Evolutionary conservation across 2,888 invertebrate genomes (phyloP), one percentile per base, ranked within the genome.

Genomic region (Hydrotaea cyrtoneurina): DNA sequence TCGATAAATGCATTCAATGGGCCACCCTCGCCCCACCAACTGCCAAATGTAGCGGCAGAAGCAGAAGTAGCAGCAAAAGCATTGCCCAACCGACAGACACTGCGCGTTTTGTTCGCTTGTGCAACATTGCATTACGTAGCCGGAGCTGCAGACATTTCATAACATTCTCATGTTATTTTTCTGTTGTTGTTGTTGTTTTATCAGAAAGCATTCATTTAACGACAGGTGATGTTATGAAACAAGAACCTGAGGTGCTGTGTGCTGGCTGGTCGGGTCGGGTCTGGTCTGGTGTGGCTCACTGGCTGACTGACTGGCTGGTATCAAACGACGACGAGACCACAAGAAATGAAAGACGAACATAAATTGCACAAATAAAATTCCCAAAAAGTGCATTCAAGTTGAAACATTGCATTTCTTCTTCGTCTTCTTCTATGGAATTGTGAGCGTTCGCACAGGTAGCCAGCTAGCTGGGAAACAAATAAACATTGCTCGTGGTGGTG

Each of bases 161-260:
- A 78, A 79, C 53, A 73, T 79, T 46, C 57, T 76, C n/a, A 69
- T 39, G 43, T 43, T 46, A 69, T 69, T 31, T 31, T 31, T 31
- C n/a, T n/a, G n/a, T n/a, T n/a, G n/a, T n/a, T n/a, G n/a, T n/a
- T n/a, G n/a, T n/a, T n/a, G n/a, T n/a, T 69, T 59, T 69, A 79
- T 77, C 76, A 73, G 62, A 81, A 80, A 80, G 62, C 74, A 82
- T 78, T 74, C 77, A 73, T 78, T 82, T 79, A 77, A 80, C 82
- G 85, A 79, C 85, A 85, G 85, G 85, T 85, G 85, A 85, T 80
- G 62, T 82, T 77, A 69, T 69, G 66, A 82, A 82, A 80, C 74
- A 36, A 73, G 62, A 78, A 83, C 78, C 55, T 71, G 76, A 79
- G 62, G 53, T 53, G 66, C 72, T 80, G 64, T 26, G 23, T 23